Evolutionary conservation across 2,888 invertebrate genomes (phyloP), one percentile per base, ranked within the genome.

Genomic region (Hartigia nigra): DNA sequence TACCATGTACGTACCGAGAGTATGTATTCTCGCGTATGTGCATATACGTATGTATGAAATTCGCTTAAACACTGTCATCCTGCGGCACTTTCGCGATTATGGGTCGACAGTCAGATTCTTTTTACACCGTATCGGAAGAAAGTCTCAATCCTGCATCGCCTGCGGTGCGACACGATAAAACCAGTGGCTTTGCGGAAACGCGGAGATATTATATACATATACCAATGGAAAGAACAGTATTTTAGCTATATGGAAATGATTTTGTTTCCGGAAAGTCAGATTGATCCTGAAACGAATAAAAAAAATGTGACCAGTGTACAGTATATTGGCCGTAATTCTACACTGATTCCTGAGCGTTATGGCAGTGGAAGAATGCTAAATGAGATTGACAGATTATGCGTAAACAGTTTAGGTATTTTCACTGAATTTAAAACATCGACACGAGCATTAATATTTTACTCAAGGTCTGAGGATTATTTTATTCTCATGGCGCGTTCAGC

Each of bases 401-500:
- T 55, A 23, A 23, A 55, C 5, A 14, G 14, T 39, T 39, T 14
- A 4, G 1, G 4, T 37, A 1, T 5, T 39, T 39, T 39, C 39
- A 23, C 23, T 23, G 39, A 23, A 39, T 39, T 39, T 5, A 39
- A 39, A 23, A 1, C 39, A 23, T 39, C 23, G 4, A 39, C 39
- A 0, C 23, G 1, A 23, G 12, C 5, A 31, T 31, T 69, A 79
- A 82, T 81, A 81, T 82, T 79, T 81, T 77, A 79, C 75, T 75
- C 74, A 34, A 75, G 74, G 69, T 70, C 78, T 39, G 36, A 35
- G 5, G 74, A 80, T 80, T 69, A 79, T 78, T 76, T 37, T 55
- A 79, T 77, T 79, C 74, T n/a, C 79, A 75, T 83, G 81, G 39
- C 81, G 80, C 69, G 76, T 79, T 77, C 75, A 23, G 31, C 75